Percentiles rank a stretch among this genome's conserved stretches.
Conservation (phyloP, 1,140 invertebrate species). For the Drosophila tani region DNA sequence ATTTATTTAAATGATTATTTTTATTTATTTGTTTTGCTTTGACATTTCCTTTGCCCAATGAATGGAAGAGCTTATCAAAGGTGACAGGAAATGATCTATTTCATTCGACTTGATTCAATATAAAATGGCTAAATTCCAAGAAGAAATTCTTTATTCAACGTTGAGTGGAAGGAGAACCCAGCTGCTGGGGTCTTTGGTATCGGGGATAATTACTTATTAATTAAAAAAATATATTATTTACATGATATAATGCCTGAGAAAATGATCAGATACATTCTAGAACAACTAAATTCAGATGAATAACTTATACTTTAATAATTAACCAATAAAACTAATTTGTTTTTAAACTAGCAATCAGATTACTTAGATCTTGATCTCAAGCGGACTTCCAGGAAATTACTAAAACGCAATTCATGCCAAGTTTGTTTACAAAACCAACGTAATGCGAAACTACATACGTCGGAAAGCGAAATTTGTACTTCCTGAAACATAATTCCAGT, state of each 20-base stretch:
- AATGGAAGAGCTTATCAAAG: constrained; percentile 36
- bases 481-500: constrained; percentile 15
- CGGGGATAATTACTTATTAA: neutral
- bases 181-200: neutral
- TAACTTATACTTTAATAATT: too few relatives aligned
- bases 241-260: neutral
- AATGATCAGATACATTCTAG: neutral
- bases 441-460: neutral
- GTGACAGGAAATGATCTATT: constrained; percentile 46
- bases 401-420: constrained; percentile 1
- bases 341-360: neutral
- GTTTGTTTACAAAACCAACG: constrained; percentile 24
- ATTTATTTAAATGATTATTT: constrained; percentile 22
- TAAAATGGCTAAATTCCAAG: constrained; percentile 15
- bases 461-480: constrained; percentile 22
- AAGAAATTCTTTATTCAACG: neutral
- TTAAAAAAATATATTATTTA: neutral
- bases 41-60: constrained; percentile 16
- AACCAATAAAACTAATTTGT: too few relatives aligned
- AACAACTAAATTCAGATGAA: neutral
- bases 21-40: constrained; percentile 17
- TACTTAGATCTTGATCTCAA: neutral
- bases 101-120: constrained; percentile 18
- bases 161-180: neutral
- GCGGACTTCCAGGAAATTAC: neutral